Conservation (phyloP, 2,113 vertebrate genomes). For the Bagarius yarrelli region DNA sequence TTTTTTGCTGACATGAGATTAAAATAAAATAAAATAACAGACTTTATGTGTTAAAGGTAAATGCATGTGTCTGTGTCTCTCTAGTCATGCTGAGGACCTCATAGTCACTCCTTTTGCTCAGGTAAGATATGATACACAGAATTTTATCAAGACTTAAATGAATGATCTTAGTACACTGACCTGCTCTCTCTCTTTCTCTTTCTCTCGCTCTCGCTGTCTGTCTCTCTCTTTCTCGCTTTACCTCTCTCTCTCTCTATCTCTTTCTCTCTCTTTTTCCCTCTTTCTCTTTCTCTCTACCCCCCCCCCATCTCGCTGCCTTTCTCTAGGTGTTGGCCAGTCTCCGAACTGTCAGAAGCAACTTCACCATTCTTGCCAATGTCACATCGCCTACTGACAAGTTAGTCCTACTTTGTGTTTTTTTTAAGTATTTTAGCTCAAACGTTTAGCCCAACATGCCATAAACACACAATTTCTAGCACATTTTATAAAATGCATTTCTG, state of each 20-base stretch:
- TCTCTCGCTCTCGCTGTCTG: too few species aligned
- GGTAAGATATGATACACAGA: constrained; percentile 67
- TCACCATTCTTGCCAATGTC: constrained; percentile 91
- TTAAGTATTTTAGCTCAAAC: background rate
- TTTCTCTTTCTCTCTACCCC: background rate
- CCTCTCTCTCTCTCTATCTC: too few species aligned
- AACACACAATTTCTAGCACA: background rate
- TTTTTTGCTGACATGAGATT: background rate
- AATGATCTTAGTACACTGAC: too few species aligned
- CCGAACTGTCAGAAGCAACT: constrained; percentile 91
- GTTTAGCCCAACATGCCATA: background rate
- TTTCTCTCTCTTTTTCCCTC: background rate
- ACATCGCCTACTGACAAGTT: constrained; percentile 89
- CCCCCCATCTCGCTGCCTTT: constrained; percentile 38
- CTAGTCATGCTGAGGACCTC: constrained; percentile 87
- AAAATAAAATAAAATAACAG: background rate
- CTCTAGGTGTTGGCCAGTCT: constrained; percentile 89
- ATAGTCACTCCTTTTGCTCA: constrained; percentile 94
- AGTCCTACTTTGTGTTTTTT: constrained; percentile 54
- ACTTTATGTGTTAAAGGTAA: background rate
- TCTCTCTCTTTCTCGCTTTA: too few species aligned
- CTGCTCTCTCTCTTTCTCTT: too few species aligned
- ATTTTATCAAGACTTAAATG: constrained; percentile 13
- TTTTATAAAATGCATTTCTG: background rate
- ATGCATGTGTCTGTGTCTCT: constrained; percentile 19